phyloP scores from a whole-genome alignment of 2,888 invertebrate genomes.

The Eumerus sabulonum region DNA sequence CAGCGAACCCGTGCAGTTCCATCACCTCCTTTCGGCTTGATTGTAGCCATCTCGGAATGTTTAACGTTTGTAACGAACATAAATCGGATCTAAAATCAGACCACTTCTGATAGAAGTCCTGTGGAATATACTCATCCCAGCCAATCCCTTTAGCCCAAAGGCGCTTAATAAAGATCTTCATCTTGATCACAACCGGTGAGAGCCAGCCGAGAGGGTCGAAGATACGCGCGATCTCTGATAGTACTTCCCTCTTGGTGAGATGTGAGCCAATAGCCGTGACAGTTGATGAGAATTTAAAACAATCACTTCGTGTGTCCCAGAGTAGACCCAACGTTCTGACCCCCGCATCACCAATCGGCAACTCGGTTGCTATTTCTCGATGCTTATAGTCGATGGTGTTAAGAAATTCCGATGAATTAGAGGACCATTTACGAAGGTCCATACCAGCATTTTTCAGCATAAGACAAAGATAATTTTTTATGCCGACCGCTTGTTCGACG shows the following conservation, averaged over 20 bases:
- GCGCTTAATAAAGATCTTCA: conserved; percentile 30
- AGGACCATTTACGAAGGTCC: conserved; percentile 48
- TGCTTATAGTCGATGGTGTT: conserved; percentile 7
- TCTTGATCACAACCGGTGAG: conserved; percentile 14
- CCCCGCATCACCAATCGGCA: conserved; percentile 26
- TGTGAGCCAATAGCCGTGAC: not conserved
- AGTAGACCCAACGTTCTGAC: conserved; percentile 26
- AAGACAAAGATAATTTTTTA: conserved; percentile 7
- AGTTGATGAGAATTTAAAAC: too few species aligned
- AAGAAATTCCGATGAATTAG: conserved; percentile 33
- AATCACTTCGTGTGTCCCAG: too few species aligned
- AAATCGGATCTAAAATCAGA: conserved; percentile 17
- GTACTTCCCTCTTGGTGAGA: conserved; percentile 26
- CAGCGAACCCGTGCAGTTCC: too few species aligned
- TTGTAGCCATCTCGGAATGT: too few species aligned
- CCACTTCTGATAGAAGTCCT: conserved; percentile 7
- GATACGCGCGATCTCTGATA: conserved; percentile 24
- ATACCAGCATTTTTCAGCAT: conserved; percentile 11
- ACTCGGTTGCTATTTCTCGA: conserved; percentile 15
- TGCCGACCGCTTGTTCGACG: conserved; percentile 11
- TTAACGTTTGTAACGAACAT: too few species aligned
- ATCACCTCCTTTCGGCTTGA: too few species aligned
- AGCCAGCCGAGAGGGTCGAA: conserved; percentile 35
- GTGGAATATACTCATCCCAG: conserved; percentile 29
- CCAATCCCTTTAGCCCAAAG: conserved; percentile 14